phyloP scores from a whole-genome alignment of 2,888 invertebrate genomes.

The Orthonevra nobilis region DNA sequence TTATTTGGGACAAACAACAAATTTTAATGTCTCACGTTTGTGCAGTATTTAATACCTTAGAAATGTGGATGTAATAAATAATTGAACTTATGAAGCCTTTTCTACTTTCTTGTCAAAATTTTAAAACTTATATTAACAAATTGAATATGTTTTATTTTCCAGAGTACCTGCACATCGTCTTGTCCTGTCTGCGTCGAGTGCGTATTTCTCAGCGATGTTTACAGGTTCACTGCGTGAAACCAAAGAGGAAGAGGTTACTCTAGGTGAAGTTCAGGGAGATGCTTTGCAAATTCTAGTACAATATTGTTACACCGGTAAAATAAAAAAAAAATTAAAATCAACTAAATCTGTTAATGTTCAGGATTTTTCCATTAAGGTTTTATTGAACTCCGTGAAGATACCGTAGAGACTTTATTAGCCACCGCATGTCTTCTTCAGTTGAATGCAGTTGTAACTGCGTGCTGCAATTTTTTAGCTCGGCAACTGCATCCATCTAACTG shows the following conservation, averaged over 20 bases:
- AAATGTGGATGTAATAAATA: too few relatives aligned
- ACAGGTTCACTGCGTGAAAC: slow-evolving; percentile 93
- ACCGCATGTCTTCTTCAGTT: slow-evolving; percentile 94
- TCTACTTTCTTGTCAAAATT: too few relatives aligned
- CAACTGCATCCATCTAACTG: slow-evolving; percentile 95
- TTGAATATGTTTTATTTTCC: slow-evolving; percentile 52
- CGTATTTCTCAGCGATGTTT: slow-evolving; percentile 98
- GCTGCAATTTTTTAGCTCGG: slow-evolving; percentile 92
- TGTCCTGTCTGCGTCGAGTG: slow-evolving; percentile 94
- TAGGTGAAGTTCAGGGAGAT: slow-evolving; percentile 92
- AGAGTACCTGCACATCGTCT: slow-evolving; percentile 92
- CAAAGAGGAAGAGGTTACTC: slow-evolving; percentile 89
- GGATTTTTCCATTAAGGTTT: slow-evolving; percentile 77
- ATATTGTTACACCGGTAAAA: slow-evolving; percentile 93
- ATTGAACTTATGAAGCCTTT: too few relatives aligned
- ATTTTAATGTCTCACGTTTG: not conserved
- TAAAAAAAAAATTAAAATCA: not conserved
- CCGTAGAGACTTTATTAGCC: slow-evolving; percentile 92
- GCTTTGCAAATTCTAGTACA: slow-evolving; percentile 91
- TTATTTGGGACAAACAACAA: not conserved
- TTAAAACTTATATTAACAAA: too few relatives aligned
- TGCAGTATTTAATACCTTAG: too few relatives aligned
- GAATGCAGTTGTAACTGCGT: slow-evolving; percentile 91
- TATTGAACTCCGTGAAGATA: slow-evolving; percentile 92
- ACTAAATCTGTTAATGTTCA: too few relatives aligned